Evolutionary conservation across 2,113 vertebrate genomes (phyloP).

Genomic region (Sylvietta virens): DNA sequence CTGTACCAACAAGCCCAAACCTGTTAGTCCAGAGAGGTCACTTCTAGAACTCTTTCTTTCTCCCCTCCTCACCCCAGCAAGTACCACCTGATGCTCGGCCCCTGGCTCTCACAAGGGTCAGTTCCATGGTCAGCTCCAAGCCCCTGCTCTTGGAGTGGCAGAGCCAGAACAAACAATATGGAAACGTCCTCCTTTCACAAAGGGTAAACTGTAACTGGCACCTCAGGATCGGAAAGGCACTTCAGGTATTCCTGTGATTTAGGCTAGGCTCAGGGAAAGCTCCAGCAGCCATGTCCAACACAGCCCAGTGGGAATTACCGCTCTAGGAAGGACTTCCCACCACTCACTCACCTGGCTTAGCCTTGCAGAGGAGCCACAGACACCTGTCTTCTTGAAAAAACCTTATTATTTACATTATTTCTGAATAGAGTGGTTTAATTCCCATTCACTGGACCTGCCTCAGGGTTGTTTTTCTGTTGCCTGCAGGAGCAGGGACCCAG

Average conservation of each 20-base stretch:
- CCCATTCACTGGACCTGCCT: neutral
- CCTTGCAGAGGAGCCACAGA: neutral
- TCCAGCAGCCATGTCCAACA: neutral
- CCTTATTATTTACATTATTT: neutral
- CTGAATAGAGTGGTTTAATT: neutral
- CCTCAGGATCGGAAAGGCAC: conserved; percentile 38
- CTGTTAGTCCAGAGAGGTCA: accelerated
- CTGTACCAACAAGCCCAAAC: neutral
- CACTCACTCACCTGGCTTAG: neutral
- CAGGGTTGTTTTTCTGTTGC: neutral
- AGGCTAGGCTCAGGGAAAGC: neutral
- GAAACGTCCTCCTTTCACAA: neutral
- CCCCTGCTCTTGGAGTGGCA: neutral
- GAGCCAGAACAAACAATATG: accelerated
- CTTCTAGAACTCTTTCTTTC: too few relatives aligned
- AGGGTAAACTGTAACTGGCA: neutral
- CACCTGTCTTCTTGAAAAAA: accelerated
- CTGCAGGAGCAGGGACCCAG: neutral
- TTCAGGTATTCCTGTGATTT: neutral
- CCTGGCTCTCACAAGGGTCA: accelerated
- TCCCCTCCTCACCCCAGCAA: neutral
- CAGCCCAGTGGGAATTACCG: neutral
- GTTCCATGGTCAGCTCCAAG: neutral
- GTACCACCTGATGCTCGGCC: neutral
- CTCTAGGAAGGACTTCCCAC: neutral